These are phyloP conservation scores for Tubiluchus corallicola DNA, from an alignment of 2,888 invertebrate genomes.

Conservation along the genomic window DNA sequence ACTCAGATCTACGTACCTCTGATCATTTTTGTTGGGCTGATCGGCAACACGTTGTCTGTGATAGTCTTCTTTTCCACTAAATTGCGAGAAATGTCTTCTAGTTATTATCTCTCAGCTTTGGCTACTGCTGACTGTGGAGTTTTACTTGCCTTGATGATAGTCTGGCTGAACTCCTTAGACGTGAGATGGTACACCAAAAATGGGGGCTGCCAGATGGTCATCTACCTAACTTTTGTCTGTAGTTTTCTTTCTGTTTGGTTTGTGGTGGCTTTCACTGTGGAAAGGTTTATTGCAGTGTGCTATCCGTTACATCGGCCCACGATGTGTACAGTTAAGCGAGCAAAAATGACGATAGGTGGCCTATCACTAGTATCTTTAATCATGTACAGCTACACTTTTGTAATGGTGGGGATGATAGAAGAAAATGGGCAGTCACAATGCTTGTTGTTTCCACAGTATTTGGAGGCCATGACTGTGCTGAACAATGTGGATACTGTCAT, in stretches of 20 bases:
- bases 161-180: not conserved
- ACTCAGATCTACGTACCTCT: not conserved
- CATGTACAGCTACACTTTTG: constrained; percentile 19
- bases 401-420: constrained; percentile 14
- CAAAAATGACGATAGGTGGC: constrained; percentile 13
- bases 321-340: constrained; percentile 17
- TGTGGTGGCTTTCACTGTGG: constrained; percentile 23
- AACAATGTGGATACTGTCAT: constrained; percentile 17
- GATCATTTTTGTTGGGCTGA: not conserved
- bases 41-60: not conserved
- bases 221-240: constrained; percentile 20
- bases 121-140: constrained; percentile 5
- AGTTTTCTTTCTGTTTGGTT: constrained; percentile 23
- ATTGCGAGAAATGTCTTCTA: constrained; percentile 1
- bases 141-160: not conserved
- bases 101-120: constrained; percentile 6
- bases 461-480: not conserved
- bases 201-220: constrained; percentile 14
- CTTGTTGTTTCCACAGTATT: not conserved
- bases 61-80: constrained; percentile 4
- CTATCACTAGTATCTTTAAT: constrained; percentile 15
- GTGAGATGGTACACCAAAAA: not conserved
- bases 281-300: constrained; percentile 22
- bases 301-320: constrained; percentile 18
- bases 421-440: not conserved